A percentile compares a stretch with the other conserved stretches of the same genome.
These are phyloP conservation scores for Pipra filicauda DNA, from an alignment of 2,113 vertebrate species.

Conservation along the genomic window DNA sequence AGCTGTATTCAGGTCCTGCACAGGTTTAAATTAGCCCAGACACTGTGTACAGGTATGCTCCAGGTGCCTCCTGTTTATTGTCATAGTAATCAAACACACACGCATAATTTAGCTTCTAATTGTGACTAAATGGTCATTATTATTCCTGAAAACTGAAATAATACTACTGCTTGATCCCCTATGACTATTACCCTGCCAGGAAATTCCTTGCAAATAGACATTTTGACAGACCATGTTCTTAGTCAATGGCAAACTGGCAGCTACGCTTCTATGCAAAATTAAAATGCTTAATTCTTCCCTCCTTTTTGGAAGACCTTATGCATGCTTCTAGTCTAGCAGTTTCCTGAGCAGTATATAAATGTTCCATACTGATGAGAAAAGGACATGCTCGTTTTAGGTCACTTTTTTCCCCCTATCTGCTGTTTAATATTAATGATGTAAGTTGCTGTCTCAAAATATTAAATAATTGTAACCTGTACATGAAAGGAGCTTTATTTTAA, in stretches of 20 bases:
- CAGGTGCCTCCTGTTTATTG: not conserved
- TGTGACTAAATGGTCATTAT: not conserved
- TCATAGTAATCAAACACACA: not conserved
- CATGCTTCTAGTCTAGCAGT: not conserved
- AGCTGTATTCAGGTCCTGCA: not conserved
- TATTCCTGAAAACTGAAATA: not conserved
- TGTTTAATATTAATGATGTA: constrained; percentile 51
- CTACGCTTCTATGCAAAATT: not conserved
- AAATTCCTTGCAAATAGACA: not conserved
- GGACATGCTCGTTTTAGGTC: not conserved
- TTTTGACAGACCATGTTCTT: not conserved
- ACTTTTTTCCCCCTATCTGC: not conserved
- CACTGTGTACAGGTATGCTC: too few species aligned
- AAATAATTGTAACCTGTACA: constrained; percentile 14
- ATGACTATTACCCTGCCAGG: not conserved
- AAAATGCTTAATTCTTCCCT: not conserved
- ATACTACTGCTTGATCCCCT: not conserved
- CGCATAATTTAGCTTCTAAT: not conserved
- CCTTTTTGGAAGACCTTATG: not conserved
- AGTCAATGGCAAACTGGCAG: not conserved
- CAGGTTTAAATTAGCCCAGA: not conserved
- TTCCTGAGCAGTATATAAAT: not conserved
- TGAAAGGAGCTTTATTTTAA: constrained; percentile 52
- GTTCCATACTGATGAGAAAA: not conserved
- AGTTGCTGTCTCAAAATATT: constrained; percentile 35